These are phyloP conservation scores for Caenorhabditis sp. DNA, from an alignment of 2,888 invertebrate species.

Conservation along the genomic window DNA sequence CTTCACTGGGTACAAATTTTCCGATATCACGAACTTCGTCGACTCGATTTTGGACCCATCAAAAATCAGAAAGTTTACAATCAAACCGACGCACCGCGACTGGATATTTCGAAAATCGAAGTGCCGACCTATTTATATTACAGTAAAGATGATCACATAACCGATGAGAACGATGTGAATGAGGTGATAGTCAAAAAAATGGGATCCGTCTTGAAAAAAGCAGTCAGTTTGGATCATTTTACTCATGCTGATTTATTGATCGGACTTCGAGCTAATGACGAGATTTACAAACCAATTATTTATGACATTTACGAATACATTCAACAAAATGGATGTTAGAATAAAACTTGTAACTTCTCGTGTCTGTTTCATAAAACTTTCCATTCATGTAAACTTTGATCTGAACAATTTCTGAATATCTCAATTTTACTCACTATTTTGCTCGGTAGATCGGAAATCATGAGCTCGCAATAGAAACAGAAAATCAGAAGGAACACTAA, in stretches of 20 bases:
- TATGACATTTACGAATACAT: constrained; percentile 35
- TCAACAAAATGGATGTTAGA: no score
- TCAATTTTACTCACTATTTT: no score
- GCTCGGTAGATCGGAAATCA: no score
- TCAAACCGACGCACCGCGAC: constrained; percentile 18
- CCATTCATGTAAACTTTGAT: no score
- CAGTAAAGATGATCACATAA: constrained; percentile 29
- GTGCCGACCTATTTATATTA: constrained; percentile 35
- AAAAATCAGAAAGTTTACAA: constrained; percentile 23
- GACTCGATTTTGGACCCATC: constrained; percentile 21
- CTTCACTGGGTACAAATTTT: constrained; percentile 39
- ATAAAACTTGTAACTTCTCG: no score
- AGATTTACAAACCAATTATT: constrained; percentile 38
- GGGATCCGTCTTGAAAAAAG: constrained; percentile 30
- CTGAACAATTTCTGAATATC: no score
- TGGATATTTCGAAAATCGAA: constrained; percentile 28
- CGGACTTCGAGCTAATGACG: constrained; percentile 37
- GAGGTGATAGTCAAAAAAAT: constrained; percentile 20
- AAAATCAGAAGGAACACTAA: no score
- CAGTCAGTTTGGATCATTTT: constrained; percentile 31
- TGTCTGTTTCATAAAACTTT: no score
- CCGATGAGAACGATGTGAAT: constrained; percentile 22
- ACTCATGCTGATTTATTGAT: constrained; percentile 36
- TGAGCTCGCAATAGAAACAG: no score
- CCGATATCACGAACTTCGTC: constrained; percentile 29